Evolutionary conservation across 2,113 vertebrate genomes (phyloP).

Genomic region (Oreotragus oreotragus): DNA sequence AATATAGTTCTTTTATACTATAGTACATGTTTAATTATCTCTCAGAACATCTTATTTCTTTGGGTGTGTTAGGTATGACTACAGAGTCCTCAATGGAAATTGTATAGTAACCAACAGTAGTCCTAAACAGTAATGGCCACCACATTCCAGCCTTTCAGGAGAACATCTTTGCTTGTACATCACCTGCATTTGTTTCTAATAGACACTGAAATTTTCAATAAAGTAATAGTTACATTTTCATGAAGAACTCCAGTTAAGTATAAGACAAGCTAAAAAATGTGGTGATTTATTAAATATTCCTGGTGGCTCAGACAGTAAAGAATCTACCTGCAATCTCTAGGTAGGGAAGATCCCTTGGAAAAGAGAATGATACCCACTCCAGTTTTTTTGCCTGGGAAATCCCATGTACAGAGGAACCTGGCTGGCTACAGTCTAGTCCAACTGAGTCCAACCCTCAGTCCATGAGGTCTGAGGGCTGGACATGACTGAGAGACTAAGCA

Average conservation of each 20-base stretch:
- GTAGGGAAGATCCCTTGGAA: neutral
- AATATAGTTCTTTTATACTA: neutral
- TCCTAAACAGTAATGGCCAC: neutral
- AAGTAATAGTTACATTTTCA: neutral
- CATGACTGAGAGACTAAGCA: neutral
- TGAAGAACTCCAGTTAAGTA: neutral
- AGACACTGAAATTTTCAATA: neutral
- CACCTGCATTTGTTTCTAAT: neutral
- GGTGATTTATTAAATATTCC: neutral
- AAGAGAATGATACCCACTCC: neutral
- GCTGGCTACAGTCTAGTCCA: neutral
- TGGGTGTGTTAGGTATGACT: neutral
- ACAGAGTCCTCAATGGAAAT: neutral
- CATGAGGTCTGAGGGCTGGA: neutral
- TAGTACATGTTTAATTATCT: neutral
- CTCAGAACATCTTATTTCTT: neutral
- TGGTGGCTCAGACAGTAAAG: neutral
- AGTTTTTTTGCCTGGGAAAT: neutral
- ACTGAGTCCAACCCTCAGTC: neutral
- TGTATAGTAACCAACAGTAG: neutral
- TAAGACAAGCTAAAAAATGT: neutral
- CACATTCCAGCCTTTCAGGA: neutral
- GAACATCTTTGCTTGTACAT: neutral
- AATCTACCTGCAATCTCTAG: neutral
- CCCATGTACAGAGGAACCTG: neutral